Conservation (phyloP, 2,113 vertebrate species). For the Cairina moschata region DNA sequence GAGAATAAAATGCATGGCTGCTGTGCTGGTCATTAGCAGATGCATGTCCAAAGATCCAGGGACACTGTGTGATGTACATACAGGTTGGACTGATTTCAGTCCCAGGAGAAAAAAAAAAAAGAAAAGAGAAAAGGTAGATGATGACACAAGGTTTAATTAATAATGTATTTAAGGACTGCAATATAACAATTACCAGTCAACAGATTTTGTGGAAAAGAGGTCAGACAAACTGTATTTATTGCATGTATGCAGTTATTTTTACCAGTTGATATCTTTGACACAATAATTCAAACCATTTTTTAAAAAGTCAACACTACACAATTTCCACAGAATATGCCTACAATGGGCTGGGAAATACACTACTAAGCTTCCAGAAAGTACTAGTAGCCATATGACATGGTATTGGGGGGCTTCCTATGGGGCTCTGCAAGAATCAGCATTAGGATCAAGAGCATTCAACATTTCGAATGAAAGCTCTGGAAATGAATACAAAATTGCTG, state of each 20-base stretch:
- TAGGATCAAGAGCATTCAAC: background rate
- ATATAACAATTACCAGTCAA: background rate
- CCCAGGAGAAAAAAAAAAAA: background rate
- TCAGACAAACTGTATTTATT: background rate
- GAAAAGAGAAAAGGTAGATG: background rate
- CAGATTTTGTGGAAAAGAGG: background rate
- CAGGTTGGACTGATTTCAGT: background rate
- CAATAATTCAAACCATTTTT: background rate
- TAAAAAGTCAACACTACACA: background rate
- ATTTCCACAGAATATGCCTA: background rate
- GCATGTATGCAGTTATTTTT: background rate
- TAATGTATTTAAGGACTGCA: background rate
- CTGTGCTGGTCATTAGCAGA: background rate
- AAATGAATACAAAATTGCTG: background rate
- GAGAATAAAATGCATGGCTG: background rate
- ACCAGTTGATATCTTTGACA: background rate
- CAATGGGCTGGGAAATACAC: background rate
- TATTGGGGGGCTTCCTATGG: accelerated
- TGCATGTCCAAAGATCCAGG: background rate
- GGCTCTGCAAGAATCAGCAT: background rate
- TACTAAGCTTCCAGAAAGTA: background rate
- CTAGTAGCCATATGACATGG: background rate
- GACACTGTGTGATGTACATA: background rate
- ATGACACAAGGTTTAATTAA: background rate
- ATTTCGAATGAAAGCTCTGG: background rate